Conservation (phyloP, 2,888 invertebrate genomes). For the Conomelus anceps region DNA sequence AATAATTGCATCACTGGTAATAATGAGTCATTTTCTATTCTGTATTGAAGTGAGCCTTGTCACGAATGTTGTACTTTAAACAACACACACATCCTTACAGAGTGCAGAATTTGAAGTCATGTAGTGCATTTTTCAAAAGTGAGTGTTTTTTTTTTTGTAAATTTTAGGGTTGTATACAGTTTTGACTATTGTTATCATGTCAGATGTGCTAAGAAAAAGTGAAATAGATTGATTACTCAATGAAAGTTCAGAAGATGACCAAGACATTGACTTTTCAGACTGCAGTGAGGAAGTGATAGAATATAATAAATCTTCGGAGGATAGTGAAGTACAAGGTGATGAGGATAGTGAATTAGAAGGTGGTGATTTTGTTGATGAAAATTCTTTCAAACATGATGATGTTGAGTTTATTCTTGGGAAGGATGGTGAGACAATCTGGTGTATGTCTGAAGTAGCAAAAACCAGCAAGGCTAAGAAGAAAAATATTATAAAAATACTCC, state of each 20-base stretch:
- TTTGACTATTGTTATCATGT: background rate
- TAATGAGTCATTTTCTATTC: too few species aligned
- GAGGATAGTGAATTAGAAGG: background rate
- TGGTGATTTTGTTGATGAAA: background rate
- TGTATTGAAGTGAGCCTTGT: too few species aligned
- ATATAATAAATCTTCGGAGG: background rate
- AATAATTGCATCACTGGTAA: too few species aligned
- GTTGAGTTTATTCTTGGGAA: background rate
- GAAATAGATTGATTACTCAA: background rate
- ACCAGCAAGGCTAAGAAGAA: background rate
- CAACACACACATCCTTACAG: too few species aligned
- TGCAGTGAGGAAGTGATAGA: background rate
- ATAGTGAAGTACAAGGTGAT: constrained; percentile 4
- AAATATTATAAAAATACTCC: background rate
- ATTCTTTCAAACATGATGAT: background rate
- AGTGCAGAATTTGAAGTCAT: too few species aligned
- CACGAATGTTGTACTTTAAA: too few species aligned
- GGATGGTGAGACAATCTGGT: constrained; percentile 9
- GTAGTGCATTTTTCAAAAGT: too few species aligned
- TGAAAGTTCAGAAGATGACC: constrained; percentile 2
- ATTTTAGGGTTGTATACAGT: too few species aligned
- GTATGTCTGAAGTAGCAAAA: background rate
- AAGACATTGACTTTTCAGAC: constrained; percentile 1
- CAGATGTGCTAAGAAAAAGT: background rate
- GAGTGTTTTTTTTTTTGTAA: too few species aligned